Conservation (phyloP, 2,113 vertebrate species). For the Eclectus roratus region DNA sequence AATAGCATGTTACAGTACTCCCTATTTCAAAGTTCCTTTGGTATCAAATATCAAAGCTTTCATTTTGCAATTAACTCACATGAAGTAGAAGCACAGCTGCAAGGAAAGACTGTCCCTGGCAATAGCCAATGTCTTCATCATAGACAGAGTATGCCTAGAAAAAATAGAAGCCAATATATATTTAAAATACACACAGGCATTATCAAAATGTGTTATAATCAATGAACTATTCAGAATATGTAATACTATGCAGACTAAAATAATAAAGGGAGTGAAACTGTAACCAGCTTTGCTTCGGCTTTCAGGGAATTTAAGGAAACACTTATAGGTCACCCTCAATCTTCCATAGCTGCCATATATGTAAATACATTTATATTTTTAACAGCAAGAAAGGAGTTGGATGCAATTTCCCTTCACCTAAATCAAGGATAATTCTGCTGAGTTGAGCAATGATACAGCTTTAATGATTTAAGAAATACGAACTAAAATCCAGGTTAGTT, state of each 20-base stretch:
- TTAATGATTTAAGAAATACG: rapidly evolving
- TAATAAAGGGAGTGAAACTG: background rate
- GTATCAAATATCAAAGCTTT: background rate
- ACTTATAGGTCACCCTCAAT: background rate
- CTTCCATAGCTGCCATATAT: background rate
- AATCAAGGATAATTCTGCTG: background rate
- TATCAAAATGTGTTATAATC: background rate
- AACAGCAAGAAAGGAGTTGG: background rate
- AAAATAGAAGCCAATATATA: background rate
- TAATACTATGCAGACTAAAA: background rate
- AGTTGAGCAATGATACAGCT: background rate
- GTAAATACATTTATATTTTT: background rate
- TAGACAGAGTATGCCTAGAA: constrained; percentile 95
- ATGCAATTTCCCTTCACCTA: background rate
- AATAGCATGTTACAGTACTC: background rate
- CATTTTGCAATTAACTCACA: constrained; percentile 81
- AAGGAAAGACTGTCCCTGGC: constrained; percentile 97
- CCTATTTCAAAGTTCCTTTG: background rate
- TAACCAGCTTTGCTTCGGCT: background rate
- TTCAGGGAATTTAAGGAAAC: background rate
- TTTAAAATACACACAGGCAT: background rate
- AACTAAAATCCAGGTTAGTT: background rate
- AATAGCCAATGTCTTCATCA: constrained; percentile 98
- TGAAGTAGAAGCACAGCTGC: constrained; percentile 95
- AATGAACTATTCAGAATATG: background rate